Percentiles rank a stretch among this genome's conserved stretches.
Evolutionary conservation across 2,888 invertebrate species (phyloP).

Genomic region (Copidosoma aretas): DNA sequence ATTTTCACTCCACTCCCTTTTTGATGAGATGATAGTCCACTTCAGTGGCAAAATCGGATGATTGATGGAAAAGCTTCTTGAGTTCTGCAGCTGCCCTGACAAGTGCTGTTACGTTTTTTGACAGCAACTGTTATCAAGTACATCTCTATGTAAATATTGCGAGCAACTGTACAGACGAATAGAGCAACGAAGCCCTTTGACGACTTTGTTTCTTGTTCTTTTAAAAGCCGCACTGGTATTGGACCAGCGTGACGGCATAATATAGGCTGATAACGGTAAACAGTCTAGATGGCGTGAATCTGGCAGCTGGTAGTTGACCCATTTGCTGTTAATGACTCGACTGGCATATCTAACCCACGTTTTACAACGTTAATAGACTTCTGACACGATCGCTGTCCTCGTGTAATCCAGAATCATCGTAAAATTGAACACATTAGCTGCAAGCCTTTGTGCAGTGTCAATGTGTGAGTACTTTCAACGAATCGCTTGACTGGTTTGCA

Average conservation of each 20-base stretch:
- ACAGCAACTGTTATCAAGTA: slow-evolving; percentile 35
- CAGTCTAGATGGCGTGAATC: slow-evolving; percentile 35
- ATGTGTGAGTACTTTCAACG: background rate
- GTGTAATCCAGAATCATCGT: background rate
- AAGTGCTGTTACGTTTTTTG: slow-evolving; percentile 51
- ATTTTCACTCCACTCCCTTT: background rate
- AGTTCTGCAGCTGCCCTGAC: slow-evolving; percentile 38
- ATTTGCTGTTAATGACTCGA: slow-evolving; percentile 9
- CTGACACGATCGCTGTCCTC: background rate
- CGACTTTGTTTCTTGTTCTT: slow-evolving; percentile 38
- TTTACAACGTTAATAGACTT: background rate
- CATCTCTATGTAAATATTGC: slow-evolving; percentile 46
- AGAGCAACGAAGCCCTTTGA: slow-evolving; percentile 45
- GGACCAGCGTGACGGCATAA: slow-evolving; percentile 43
- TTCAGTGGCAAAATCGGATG: background rate
- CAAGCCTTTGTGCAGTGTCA: slow-evolving; percentile 1
- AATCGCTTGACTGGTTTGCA: background rate
- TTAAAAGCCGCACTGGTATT: slow-evolving; percentile 30
- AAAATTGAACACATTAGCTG: background rate
- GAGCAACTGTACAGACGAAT: slow-evolving; percentile 46
- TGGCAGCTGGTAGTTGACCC: slow-evolving; percentile 26
- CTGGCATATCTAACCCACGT: background rate
- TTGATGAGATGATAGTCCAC: background rate
- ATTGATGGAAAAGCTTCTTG: background rate
- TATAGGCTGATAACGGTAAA: slow-evolving; percentile 43